A percentile compares a stretch with the other conserved stretches of the same genome.
Conservation (phyloP, 1,140 invertebrate genomes). For the Drosophila biarmipes region DNA sequence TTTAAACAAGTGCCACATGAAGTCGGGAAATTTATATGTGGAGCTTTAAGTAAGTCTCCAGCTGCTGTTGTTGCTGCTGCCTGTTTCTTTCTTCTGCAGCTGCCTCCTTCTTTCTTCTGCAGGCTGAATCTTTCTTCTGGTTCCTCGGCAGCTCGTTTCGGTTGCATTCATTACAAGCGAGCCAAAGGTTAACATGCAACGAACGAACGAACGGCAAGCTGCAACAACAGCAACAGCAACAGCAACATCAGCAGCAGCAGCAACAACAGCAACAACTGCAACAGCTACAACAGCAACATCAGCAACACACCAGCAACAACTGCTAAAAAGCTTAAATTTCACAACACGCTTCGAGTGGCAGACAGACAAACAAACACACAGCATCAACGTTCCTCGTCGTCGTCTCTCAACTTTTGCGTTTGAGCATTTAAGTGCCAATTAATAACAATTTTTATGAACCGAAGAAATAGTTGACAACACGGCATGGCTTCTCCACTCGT, state of each 20-base stretch:
- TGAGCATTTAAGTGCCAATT: constrained; percentile 85
- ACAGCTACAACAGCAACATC: constrained; percentile 25
- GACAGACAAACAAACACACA: constrained; percentile 35
- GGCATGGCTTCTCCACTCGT: constrained; percentile 57
- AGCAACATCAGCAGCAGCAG: constrained; percentile 17
- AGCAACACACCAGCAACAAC: constrained; percentile 61
- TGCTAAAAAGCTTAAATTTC: constrained; percentile 83
- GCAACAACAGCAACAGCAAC: constrained; percentile 26
- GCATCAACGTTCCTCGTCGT: constrained; percentile 47
- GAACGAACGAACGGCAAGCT: constrained; percentile 50
- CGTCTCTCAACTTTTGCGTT: constrained; percentile 82
- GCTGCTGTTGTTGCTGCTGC: constrained; percentile 22
- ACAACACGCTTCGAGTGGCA: constrained; percentile 69
- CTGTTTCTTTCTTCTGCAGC: constrained; percentile 1
- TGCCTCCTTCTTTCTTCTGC: constrained; percentile 13
- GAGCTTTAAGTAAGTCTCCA: constrained; percentile 79
- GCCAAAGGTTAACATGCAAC: constrained; percentile 82
- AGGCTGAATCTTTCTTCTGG: constrained; percentile 23
- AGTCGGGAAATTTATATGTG: constrained; percentile 75
- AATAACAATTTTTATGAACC: constrained; percentile 85
- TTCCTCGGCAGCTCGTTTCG: constrained; percentile 46
- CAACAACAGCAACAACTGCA: constrained; percentile 12
- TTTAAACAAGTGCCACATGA: constrained; percentile 81
- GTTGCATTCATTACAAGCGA: constrained; percentile 82
- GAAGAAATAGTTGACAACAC: constrained; percentile 84